phyloP scores from a whole-genome alignment of 2,888 invertebrate species.

The Priocnemis perturbator region DNA sequence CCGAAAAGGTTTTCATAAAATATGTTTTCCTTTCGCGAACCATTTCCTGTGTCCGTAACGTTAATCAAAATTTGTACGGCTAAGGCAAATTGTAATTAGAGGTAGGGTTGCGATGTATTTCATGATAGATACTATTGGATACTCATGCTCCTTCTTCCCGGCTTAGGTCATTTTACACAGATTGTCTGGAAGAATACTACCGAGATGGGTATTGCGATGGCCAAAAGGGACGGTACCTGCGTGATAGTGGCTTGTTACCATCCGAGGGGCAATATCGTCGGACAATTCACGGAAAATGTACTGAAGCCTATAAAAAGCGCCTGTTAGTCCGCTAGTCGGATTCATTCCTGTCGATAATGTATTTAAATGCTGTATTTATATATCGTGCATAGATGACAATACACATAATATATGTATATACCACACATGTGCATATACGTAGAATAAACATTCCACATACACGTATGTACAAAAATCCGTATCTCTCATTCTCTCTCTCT shows the following conservation, averaged over 20 bases:
- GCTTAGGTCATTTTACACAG: slow-evolving; percentile 80
- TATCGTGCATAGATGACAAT: slow-evolving; percentile 43
- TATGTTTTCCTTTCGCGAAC: background rate
- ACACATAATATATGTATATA: slow-evolving; percentile 56
- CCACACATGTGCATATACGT: slow-evolving; percentile 53
- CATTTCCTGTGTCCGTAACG: background rate
- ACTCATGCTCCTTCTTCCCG: background rate
- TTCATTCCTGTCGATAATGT: slow-evolving; percentile 58
- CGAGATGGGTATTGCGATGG: slow-evolving; percentile 86
- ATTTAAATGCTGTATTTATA: slow-evolving; percentile 57
- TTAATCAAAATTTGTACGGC: no score
- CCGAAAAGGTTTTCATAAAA: background rate
- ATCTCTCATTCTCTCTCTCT: background rate
- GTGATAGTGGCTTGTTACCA: slow-evolving; percentile 81
- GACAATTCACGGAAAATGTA: slow-evolving; percentile 76
- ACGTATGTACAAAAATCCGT: slow-evolving; percentile 18
- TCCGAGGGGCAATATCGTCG: slow-evolving; percentile 80
- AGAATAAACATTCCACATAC: slow-evolving; percentile 67
- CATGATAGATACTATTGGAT: no score
- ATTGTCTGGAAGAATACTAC: slow-evolving; percentile 88
- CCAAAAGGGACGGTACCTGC: slow-evolving; percentile 78
- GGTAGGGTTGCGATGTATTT: no score
- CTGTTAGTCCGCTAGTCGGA: slow-evolving; percentile 46
- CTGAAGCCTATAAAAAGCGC: slow-evolving; percentile 62
- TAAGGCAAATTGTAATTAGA: no score